Evolutionary conservation across 2,113 vertebrate species (phyloP), one percentile per base, ranked within the genome.

Genomic region (Bagarius yarrelli): DNA sequence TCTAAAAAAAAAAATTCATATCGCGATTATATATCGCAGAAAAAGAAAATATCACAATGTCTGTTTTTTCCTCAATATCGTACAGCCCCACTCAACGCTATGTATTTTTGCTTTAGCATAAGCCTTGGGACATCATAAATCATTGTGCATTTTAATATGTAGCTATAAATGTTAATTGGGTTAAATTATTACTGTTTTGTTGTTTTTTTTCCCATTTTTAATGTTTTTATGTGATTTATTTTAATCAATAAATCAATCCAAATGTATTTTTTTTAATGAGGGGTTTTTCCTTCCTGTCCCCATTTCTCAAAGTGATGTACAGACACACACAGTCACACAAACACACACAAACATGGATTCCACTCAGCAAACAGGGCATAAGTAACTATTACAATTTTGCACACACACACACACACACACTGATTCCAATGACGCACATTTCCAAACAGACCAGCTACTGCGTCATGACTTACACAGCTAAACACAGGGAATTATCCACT

Each of bases 341-440:
- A 19, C 27, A 18, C 27, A 63, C 27, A 36, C 25, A 66, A 5
- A 34, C 32, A 8, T 56, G 75, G 70, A 83, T 83, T 85, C 83
- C 82, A 50, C 2, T 23, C 40, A 76, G 76, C 56, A 85, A 85
- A 70, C 70, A 82, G 85, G 61, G 63, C 81, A 40, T 30, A 55
- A 19, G 19, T 67, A 83, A 83, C 72, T 30, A 66, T 56, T 56
- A n/a, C 52, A 30, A 27, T 34, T 61, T 36, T n/a, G 67, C 59
- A 40, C 32, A 50, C 67, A 73, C 67, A 70, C 78, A 55, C 50
- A 11, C 59, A 40, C 44, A 36, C 67, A 74, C 67, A 70, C 75
- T 69, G 50, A 14, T 59, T 44, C 19, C 40, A 53, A 61, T 60
- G 66, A 61, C 23, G 2, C 36, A 19, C 47, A 61, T 34, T 55